Conservation (phyloP, 2,888 invertebrate species). For the Desoria tigrina region DNA sequence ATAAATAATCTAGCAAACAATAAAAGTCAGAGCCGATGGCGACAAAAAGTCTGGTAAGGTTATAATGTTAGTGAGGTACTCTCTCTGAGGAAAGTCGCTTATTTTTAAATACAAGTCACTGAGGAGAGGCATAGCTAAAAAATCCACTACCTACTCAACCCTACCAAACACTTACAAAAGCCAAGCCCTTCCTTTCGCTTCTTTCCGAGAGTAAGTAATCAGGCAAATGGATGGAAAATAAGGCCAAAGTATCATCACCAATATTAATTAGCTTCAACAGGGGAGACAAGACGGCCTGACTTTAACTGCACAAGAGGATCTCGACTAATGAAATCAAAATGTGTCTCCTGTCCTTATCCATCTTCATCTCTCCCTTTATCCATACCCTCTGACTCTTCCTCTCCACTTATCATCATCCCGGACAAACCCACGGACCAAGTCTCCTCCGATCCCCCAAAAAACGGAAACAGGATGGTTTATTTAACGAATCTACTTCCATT, state of each 20-base stretch:
- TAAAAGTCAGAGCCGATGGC: slow-evolving; percentile 7
- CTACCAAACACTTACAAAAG: background rate
- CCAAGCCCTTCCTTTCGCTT: background rate
- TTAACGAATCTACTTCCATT: background rate
- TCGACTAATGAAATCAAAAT: slow-evolving; percentile 52
- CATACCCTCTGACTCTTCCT: background rate
- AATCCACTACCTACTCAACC: no score
- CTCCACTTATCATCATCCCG: background rate
- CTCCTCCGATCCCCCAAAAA: background rate
- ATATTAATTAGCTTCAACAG: slow-evolving; percentile 48
- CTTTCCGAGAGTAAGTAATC: slow-evolving; percentile 42
- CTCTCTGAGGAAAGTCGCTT: no score
- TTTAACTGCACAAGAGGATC: background rate
- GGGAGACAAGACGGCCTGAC: slow-evolving; percentile 23
- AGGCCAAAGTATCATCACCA: slow-evolving; percentile 48
- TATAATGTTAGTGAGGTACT: background rate
- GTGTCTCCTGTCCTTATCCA: slow-evolving; percentile 30
- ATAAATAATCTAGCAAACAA: background rate
- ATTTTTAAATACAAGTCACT: no score
- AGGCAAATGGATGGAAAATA: slow-evolving; percentile 50
- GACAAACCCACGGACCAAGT: background rate
- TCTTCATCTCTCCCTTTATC: slow-evolving; percentile 14
- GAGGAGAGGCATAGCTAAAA: no score
- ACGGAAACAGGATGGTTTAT: slow-evolving; percentile 8
- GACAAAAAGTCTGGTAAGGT: background rate